Conservation (phyloP, 2,797 vertebrate genomes). For the Astyanax mexicanus region DNA sequence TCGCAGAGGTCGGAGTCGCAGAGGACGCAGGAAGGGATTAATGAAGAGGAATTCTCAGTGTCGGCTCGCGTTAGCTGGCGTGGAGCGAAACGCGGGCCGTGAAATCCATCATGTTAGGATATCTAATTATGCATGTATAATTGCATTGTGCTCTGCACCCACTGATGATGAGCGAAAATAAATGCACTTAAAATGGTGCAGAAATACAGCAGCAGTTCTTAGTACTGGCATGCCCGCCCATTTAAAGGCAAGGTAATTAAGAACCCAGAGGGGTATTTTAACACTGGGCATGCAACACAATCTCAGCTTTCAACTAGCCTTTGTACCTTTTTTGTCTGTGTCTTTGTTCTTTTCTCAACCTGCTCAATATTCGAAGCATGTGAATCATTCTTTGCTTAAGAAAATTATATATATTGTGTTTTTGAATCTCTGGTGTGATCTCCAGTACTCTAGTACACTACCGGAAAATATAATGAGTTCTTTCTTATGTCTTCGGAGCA, state of each 20-base stretch:
- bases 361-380: neutral
- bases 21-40: slow-evolving; percentile 62
- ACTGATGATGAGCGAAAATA: slow-evolving; percentile 64
- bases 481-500: neutral
- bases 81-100: slow-evolving; percentile 63
- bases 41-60: slow-evolving; percentile 77
- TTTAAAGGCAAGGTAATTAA: slow-evolving; percentile 48
- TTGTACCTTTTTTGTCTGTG: neutral
- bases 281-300: slow-evolving; percentile 2
- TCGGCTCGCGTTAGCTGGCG: slow-evolving; percentile 67
- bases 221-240: neutral
- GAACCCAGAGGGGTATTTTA: neutral
- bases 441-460: neutral
- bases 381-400: neutral
- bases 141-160: slow-evolving; percentile 63
- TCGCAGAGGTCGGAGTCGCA: slow-evolving; percentile 46
- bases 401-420: neutral
- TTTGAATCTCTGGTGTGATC: neutral
- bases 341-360: neutral
- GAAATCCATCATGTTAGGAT: slow-evolving; percentile 76
- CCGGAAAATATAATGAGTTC: neutral
- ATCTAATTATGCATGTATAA: slow-evolving; percentile 77
- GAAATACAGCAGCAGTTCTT: slow-evolving; percentile 46
- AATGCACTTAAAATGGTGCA: slow-evolving; percentile 54
- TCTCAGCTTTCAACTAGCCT: neutral